phyloP scores from a whole-genome alignment of 2,113 vertebrate genomes.

The Oreotragus oreotragus region DNA sequence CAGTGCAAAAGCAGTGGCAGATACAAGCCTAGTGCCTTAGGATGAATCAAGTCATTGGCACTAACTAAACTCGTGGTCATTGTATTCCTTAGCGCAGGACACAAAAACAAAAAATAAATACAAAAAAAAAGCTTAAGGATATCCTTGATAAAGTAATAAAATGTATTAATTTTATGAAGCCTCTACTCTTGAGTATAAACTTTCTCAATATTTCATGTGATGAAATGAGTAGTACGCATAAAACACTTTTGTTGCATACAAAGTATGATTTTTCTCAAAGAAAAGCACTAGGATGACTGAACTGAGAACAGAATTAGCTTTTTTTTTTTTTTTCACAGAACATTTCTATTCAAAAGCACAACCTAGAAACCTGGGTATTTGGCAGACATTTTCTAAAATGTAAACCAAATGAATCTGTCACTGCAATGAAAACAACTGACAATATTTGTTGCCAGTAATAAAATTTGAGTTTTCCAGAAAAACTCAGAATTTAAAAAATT shows the following conservation, averaged over 20 bases:
- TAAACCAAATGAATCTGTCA: not conserved
- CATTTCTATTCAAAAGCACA: not conserved
- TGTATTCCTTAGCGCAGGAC: not conserved
- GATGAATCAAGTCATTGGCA: not conserved
- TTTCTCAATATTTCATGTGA: not conserved
- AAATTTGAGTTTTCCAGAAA: conserved; percentile 3
- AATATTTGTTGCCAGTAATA: not conserved
- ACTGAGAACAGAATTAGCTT: not conserved
- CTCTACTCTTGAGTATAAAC: not conserved
- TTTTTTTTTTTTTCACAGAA: not conserved
- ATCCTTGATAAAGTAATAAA: not conserved
- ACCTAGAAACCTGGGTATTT: not conserved
- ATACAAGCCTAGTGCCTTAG: not conserved
- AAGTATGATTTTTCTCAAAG: not conserved
- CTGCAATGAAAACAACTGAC: not conserved
- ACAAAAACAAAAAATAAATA: not conserved
- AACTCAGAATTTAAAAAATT: not conserved
- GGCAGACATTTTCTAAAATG: not conserved
- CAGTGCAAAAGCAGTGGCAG: not conserved
- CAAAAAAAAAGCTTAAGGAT: not conserved
- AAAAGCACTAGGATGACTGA: not conserved
- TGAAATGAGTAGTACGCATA: not conserved
- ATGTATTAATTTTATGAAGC: not conserved
- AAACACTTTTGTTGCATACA: not conserved
- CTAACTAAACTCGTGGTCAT: not conserved